Conservation (phyloP, 2,888 invertebrate genomes). For the Ceraclea dissimilis region DNA sequence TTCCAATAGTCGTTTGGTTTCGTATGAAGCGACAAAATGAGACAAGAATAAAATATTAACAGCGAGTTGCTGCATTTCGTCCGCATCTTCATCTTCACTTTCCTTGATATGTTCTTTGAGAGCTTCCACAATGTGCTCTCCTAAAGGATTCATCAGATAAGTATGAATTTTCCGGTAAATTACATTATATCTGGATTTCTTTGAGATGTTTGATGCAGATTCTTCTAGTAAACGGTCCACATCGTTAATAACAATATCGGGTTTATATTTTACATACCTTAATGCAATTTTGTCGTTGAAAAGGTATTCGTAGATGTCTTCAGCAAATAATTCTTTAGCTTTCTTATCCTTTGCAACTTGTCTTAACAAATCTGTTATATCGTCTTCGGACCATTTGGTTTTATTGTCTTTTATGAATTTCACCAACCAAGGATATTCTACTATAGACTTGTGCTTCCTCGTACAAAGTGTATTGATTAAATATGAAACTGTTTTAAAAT, state of each 20-base stretch:
- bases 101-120: neutral
- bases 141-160: constrained; percentile 22
- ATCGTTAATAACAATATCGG: neutral
- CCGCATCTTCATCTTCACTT: neutral
- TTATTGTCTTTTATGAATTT: neutral
- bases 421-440: neutral
- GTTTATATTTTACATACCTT: neutral
- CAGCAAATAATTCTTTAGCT: neutral
- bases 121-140: constrained; percentile 7
- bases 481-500: neutral
- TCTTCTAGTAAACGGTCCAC: neutral
- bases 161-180: constrained; percentile 22
- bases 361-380: neutral
- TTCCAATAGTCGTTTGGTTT: neutral
- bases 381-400: neutral
- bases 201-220: neutral
- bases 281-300: neutral
- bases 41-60: neutral
- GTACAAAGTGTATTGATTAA: neutral
- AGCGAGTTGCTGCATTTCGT: neutral
- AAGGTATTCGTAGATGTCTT: neutral
- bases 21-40: neutral
- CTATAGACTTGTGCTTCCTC: neutral
- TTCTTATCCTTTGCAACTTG: neutral
- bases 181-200: constrained; percentile 22